These are phyloP conservation scores for Gastrophryne carolinensis DNA, from an alignment of 2,797 vertebrate species.

Conservation along the genomic window DNA sequence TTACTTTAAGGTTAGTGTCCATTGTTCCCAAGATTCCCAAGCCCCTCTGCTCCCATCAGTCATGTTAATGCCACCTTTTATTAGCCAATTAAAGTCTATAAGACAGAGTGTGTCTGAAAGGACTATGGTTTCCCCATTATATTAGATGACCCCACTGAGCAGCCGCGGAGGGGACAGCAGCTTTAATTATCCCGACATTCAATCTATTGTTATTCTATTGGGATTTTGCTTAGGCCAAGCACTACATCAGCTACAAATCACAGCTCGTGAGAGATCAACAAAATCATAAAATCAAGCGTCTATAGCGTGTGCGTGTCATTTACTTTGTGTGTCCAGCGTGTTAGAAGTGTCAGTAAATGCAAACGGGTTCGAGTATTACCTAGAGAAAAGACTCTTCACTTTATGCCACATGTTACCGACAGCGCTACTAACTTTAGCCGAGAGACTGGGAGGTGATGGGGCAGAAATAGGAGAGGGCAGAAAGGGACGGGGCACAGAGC, in stretches of 20 bases:
- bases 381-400: slow-evolving; percentile 94
- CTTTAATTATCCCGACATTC: too few species aligned
- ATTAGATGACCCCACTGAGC: too few species aligned
- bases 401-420: slow-evolving; percentile 94
- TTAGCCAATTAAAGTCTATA: background rate
- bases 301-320: background rate
- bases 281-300: too few species aligned
- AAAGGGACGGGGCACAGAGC: slow-evolving; percentile 64
- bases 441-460: slow-evolving; percentile 80
- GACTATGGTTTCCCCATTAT: too few species aligned
- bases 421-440: slow-evolving; percentile 93
- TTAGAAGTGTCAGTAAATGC: slow-evolving; percentile 16
- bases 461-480: slow-evolving; percentile 59
- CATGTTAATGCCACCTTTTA: background rate
- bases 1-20: too few species aligned
- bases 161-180: too few species aligned
- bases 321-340: background rate
- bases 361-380: slow-evolving; percentile 75
- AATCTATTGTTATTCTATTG: too few species aligned
- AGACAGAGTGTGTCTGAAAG: background rate
- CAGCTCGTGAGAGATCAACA: background rate
- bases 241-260: too few species aligned
- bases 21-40: too few species aligned
- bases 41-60: background rate
- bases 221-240: too few species aligned